Percentiles rank a stretch among this genome's conserved stretches.
phyloP scores from a whole-genome alignment of 2,797 vertebrate species.

The Margarornis squamiger region DNA sequence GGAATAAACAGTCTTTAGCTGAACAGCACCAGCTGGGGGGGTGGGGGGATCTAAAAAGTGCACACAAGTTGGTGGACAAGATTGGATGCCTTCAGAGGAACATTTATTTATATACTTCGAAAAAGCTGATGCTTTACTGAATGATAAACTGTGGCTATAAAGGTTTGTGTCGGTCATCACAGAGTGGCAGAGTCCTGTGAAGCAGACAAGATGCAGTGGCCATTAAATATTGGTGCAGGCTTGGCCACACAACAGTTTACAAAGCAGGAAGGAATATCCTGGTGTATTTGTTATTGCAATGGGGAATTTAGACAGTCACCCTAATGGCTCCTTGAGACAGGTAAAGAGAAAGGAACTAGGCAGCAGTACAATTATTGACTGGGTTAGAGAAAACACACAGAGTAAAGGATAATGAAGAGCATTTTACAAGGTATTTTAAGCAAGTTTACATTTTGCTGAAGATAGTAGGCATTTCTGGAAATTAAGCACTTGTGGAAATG shows the following conservation, averaged over 20 bases:
- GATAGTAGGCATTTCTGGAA: neutral
- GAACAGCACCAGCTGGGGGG: neutral
- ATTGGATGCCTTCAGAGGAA: neutral
- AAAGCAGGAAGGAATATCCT: neutral
- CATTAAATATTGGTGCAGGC: neutral
- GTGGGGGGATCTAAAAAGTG: neutral
- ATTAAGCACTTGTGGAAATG: neutral
- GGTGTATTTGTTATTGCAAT: neutral
- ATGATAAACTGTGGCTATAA: neutral
- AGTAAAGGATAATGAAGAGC: neutral
- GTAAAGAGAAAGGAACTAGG: neutral
- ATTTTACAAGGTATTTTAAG: neutral
- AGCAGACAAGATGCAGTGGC: neutral
- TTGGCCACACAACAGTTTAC: neutral
- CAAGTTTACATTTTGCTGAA: neutral
- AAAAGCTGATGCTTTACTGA: neutral
- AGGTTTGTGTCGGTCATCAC: neutral
- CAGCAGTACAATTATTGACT: neutral
- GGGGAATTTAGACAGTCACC: neutral
- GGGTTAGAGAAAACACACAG: neutral
- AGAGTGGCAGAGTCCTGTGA: slow-evolving; percentile 1
- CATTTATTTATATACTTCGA: neutral
- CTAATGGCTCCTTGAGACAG: neutral
- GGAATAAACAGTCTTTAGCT: neutral
- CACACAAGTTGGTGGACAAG: neutral